Percentiles rank a stretch among this genome's conserved stretches.
These are phyloP conservation scores for Drosophila athabasca DNA, from an alignment of 1,140 invertebrate species.

Conservation along the genomic window DNA sequence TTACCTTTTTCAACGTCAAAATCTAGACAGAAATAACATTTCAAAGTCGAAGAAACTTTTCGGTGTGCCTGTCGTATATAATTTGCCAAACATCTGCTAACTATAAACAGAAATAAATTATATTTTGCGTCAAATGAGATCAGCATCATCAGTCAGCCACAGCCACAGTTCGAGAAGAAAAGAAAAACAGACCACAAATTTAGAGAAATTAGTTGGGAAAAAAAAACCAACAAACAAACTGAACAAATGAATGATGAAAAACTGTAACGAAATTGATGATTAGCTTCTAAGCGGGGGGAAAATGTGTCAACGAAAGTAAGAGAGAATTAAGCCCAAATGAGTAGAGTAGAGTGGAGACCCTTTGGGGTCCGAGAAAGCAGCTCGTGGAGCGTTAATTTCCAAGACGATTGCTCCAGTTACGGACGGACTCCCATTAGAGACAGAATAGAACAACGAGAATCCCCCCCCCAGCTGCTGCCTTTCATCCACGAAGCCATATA, in stretches of 20 bases:
- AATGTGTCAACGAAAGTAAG: constrained; percentile 78
- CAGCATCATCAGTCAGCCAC: constrained; percentile 45
- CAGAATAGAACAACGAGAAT: constrained; percentile 9
- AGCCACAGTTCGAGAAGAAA: constrained; percentile 23
- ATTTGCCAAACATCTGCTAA: constrained; percentile 64
- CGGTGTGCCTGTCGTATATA: constrained; percentile 16
- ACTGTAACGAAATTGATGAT: constrained; percentile 55
- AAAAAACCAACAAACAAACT: background rate
- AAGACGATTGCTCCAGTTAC: constrained; percentile 51
- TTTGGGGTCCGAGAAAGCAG: background rate
- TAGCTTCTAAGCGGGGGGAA: constrained; percentile 35
- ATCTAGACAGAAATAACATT: constrained; percentile 27
- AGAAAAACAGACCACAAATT: constrained; percentile 30
- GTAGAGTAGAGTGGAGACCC: constrained; percentile 1
- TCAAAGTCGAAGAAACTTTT: constrained; percentile 40
- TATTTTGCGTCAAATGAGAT: constrained; percentile 65
- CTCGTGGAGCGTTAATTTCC: constrained; percentile 3
- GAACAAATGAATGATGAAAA: constrained; percentile 32
- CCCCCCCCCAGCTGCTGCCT: background rate
- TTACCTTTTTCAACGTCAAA: constrained; percentile 50
- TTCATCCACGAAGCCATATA: background rate
- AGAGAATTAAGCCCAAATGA: constrained; percentile 22
- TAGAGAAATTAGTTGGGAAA: constrained; percentile 21
- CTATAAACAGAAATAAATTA: constrained; percentile 65
- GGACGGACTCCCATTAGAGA: constrained; percentile 6